Evolutionary conservation across 2,888 invertebrate genomes (phyloP), one percentile per base, ranked within the genome.

Genomic region (Maniola hyperantus): DNA sequence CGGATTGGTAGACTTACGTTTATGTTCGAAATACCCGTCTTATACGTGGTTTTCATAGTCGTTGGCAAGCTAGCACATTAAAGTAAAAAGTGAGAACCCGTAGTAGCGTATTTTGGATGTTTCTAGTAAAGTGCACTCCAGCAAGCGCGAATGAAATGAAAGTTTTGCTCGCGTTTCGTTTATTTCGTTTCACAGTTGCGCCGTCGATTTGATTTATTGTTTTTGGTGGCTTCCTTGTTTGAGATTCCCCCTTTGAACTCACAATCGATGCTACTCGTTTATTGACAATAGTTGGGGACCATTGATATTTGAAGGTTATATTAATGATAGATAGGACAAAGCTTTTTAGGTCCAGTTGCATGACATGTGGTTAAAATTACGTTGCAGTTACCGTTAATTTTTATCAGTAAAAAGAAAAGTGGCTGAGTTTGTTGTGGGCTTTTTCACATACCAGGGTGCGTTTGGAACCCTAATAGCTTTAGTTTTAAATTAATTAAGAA

Each of bases 131-230:
- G 86, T 86, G 85, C 85, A 85, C 88, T 87, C 76, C 76, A 77
- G 79, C 78, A 80, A 73, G 76, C 77, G 77, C 79, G 82, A 83
- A 83, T 83, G 85, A 84, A 89, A 90, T 88, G 85, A 89, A 89
- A 89, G 83, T 89, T 89, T 87, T 78, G 81, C 80, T 79, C 80
- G 72, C 77, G 80, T 83, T 84, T 79, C 83, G 84, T 85, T 86
- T 85, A 83, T 87, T 87, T 82, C 80, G 75, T 81, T 79, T 78
- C 77, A 42, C 10, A 76, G 74, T 74, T 77, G 73, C 77, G 71
- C 75, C 77, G 84, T 79, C 81, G 84, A 86, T 88, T 86, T 89
- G 89, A 90, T 90, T 88, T 88, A 88, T 88, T 84, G 85, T 85
- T 82, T 84, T 77, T 74, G 71, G 72, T 72, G 63, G 67, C 70